Evolutionary conservation across 2,113 vertebrate genomes (phyloP).

Genomic region (Recurvirostra avosetta): DNA sequence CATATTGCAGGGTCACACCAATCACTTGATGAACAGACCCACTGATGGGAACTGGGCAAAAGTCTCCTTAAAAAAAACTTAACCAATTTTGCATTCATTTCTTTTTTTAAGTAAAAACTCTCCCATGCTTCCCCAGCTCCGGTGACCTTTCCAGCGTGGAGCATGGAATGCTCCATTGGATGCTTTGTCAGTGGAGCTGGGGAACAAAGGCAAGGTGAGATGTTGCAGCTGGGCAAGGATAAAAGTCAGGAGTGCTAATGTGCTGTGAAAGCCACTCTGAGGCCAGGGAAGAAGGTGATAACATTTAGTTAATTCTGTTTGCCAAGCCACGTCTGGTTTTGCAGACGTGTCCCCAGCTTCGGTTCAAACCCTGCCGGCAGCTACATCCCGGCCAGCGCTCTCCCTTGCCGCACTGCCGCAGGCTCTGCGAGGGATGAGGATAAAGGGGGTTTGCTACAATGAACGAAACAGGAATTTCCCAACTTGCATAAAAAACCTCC

Average conservation of each 20-base stretch:
- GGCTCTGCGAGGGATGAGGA: neutral
- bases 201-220: neutral
- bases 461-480: neutral
- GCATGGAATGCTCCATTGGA: neutral
- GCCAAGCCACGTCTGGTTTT: neutral
- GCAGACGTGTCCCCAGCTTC: neutral
- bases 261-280: neutral
- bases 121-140: neutral
- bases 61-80: neutral
- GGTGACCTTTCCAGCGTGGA: rapidly evolving
- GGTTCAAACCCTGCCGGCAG: neutral
- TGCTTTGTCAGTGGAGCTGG: neutral
- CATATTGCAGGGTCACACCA: neutral
- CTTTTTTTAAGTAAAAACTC: neutral
- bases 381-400: rapidly evolving
- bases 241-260: neutral
- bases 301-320: neutral
- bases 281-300: neutral
- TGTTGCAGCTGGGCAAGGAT: neutral
- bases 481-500: neutral
- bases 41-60: neutral
- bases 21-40: neutral
- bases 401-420: rapidly evolving
- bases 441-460: neutral
- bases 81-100: neutral